Evolutionary conservation across 1,140 invertebrate genomes (phyloP), one percentile per base, ranked within the genome.

Genomic region (Diorhabda carinulata): DNA sequence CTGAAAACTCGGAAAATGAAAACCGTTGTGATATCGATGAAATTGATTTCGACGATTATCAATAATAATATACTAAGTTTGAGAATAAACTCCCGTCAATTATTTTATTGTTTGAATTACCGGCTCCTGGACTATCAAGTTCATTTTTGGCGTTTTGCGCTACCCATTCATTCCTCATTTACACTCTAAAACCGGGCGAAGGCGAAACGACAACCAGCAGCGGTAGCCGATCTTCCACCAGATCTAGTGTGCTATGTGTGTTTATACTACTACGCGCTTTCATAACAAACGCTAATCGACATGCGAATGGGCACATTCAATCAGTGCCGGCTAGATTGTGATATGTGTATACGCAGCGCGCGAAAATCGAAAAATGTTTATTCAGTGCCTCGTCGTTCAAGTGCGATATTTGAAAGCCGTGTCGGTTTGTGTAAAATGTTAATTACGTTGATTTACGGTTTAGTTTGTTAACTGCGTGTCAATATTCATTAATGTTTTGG

Each of bases 151-250:
- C 47, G n/a, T 52, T 52, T 52, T n/a, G 47, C 47, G 47, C 47
- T 40, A 57, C 64, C 52, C 64, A 65, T 65, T 65, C 64, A 65
- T 65, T 65, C 52, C 47, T 65, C 64, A 65, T 57, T 65, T 57
- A 42, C 64, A 57, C 64, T 56, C 43, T 56, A 57, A 61, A 65
- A 43, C 47, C 56, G 47, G 47, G 64, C 64, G 47, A 62, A 62
- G 43, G 61, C 61, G 61, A 41, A 43, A 43, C 52, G 64, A 43
- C 61, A 63, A 41, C 25, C n/a, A 9, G 57, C 4, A 7, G 7
- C 8, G 45, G 57, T 40, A 40, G 47, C 47, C 47, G 64, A 65
- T 65, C 47, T 65, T 65, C 52, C 47, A 62, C 6, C 47, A 52
- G 47, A 65, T 65, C 64, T 65, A 65, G 64, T 65, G 41, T 41